phyloP scores from a whole-genome alignment of 1,140 invertebrate species.

The Laupala kohalensis region DNA sequence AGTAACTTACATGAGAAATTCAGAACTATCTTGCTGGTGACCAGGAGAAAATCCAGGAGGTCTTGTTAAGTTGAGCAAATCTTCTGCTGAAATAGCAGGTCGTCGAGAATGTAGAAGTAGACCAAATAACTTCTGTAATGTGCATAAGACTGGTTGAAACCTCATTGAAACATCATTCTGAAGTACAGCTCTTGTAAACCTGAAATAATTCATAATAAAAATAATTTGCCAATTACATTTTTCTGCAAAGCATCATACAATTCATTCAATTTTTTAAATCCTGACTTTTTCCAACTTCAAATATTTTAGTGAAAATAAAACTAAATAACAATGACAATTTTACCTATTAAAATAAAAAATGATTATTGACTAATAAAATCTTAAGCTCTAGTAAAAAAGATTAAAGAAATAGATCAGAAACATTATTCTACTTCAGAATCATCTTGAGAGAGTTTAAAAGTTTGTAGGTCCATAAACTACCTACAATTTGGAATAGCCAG shows the following conservation, averaged over 20 bases:
- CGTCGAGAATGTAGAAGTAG: slow-evolving; percentile 53
- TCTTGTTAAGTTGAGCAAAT: slow-evolving; percentile 48
- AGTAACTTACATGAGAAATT: slow-evolving; percentile 58
- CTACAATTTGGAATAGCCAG: too few species aligned
- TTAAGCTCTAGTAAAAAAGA: too few species aligned
- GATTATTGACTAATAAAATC: too few species aligned
- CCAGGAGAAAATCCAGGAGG: slow-evolving; percentile 62
- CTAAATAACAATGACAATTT: too few species aligned
- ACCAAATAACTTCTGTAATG: slow-evolving; percentile 60
- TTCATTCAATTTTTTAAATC: not conserved
- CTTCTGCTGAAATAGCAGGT: slow-evolving; percentile 48
- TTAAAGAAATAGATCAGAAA: too few species aligned
- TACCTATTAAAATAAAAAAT: too few species aligned
- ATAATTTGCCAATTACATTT: not conserved
- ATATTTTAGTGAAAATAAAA: too few species aligned
- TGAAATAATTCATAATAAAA: slow-evolving; percentile 55
- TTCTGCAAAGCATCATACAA: not conserved
- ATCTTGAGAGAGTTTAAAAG: too few species aligned
- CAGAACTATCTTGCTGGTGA: slow-evolving; percentile 75
- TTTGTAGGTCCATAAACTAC: too few species aligned
- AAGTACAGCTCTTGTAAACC: slow-evolving; percentile 46
- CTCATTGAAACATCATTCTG: slow-evolving; percentile 25
- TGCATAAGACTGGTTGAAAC: slow-evolving; percentile 39
- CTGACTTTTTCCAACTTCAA: not conserved
- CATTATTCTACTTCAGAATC: too few species aligned